Evolutionary conservation across 2,113 vertebrate genomes (phyloP).

Genomic region (Bambusicola thoracicus): DNA sequence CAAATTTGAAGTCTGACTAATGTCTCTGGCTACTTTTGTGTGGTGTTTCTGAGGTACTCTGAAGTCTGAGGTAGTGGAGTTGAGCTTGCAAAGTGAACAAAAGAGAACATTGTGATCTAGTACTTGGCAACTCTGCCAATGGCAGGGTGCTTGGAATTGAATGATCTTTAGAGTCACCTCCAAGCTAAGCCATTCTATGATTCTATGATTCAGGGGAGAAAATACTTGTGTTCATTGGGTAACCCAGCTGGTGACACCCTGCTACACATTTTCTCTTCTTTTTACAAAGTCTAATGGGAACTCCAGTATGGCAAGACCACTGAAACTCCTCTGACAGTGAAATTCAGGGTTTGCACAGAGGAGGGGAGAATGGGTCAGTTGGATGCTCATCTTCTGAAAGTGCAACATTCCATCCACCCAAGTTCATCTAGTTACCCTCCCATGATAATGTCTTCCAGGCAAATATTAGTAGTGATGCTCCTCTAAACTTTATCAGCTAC

Average conservation of each 20-base stretch:
- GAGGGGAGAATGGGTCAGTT: background rate
- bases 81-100: background rate
- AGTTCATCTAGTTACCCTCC: background rate
- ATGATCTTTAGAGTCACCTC: no score
- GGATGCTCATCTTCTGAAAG: background rate
- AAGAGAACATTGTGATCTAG: background rate
- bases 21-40: background rate
- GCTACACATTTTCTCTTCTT: background rate
- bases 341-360: background rate
- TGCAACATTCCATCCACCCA: background rate
- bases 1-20: constrained; percentile 28
- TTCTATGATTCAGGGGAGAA: background rate
- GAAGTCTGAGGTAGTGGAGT: background rate
- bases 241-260: background rate
- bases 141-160: no score
- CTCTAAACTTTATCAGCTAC: background rate
- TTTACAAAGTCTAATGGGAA: background rate
- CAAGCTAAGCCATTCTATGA: no score
- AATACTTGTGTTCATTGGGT: background rate
- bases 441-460: rapidly evolving
- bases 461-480: background rate
- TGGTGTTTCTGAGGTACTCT: background rate
- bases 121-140: no score
- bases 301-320: background rate
- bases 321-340: background rate